A percentile compares a stretch with the other conserved stretches of the same genome.
Conservation (phyloP, 1,140 invertebrate genomes). For the Drosophila triauraria region DNA sequence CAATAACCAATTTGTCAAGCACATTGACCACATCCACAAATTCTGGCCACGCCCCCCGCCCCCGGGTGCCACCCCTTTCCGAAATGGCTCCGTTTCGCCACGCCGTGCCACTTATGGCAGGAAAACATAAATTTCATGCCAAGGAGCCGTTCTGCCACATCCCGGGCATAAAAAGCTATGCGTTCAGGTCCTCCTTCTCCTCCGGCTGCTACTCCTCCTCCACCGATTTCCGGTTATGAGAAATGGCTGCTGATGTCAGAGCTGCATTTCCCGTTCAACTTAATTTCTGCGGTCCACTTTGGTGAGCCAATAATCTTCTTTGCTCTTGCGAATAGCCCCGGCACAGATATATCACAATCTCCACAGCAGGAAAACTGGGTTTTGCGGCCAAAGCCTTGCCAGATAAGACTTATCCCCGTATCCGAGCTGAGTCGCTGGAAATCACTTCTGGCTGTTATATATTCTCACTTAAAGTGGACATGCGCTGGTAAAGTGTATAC, state of each 20-base stretch:
- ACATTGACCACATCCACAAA: conserved; percentile 78
- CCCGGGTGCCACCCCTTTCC: conserved; percentile 12
- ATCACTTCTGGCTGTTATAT: background rate
- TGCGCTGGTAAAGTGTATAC: background rate
- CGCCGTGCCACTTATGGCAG: conserved; percentile 75
- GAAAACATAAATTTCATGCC: conserved; percentile 79
- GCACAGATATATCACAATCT: conserved; percentile 18
- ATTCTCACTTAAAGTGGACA: background rate
- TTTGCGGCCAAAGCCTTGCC: background rate
- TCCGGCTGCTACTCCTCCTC: background rate
- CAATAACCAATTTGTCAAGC: conserved; percentile 83
- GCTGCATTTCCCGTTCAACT: conserved; percentile 63
- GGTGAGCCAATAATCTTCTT: conserved; percentile 38
- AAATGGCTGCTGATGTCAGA: conserved; percentile 65
- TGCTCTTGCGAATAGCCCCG: conserved; percentile 14
- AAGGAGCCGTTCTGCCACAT: conserved; percentile 52
- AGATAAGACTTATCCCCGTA: conserved; percentile 4
- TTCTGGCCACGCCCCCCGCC: conserved; percentile 33
- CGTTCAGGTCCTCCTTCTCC: conserved; percentile 12
- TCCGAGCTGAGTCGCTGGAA: background rate
- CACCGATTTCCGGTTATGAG: conserved; percentile 59
- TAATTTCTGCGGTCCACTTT: conserved; percentile 45
- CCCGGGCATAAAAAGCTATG: conserved; percentile 44
- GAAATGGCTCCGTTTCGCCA: conserved; percentile 53
- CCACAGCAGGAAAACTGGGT: background rate